Conservation (phyloP, 2,797 vertebrate genomes). For the Syngnathus acus region DNA sequence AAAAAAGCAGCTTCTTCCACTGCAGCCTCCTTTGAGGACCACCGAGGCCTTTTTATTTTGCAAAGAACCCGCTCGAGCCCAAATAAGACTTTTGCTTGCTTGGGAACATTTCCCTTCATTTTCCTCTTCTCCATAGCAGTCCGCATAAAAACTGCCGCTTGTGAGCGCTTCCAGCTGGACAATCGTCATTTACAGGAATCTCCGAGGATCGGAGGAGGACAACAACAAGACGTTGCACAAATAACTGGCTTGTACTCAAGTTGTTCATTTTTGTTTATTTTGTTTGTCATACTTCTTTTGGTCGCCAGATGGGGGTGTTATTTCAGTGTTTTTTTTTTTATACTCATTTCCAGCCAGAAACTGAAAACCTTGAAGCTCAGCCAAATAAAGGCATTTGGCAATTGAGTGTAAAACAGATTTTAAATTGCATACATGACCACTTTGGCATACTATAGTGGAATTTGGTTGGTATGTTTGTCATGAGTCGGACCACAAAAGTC, state of each 20-base stretch:
- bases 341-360: constrained; percentile 44
- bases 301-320: constrained; percentile 37
- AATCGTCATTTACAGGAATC: constrained; percentile 37
- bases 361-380: constrained; percentile 27
- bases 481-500: background rate
- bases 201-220: constrained; percentile 20
- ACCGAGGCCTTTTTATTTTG: constrained; percentile 35
- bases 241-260: constrained; percentile 29
- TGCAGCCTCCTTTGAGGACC: constrained; percentile 87
- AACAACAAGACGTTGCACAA: constrained; percentile 31
- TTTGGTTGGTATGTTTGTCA: background rate
- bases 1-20: constrained; percentile 96
- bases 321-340: constrained; percentile 34
- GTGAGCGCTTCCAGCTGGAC: constrained; percentile 49
- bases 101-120: constrained; percentile 31
- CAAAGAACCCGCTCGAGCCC: constrained; percentile 52
- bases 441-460: background rate
- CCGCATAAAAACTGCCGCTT: constrained; percentile 40
- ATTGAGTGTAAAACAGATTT: background rate
- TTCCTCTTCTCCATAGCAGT: constrained; percentile 21
- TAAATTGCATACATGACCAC: background rate
- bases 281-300: constrained; percentile 15
- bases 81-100: constrained; percentile 78
- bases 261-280: constrained; percentile 21
- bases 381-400: constrained; percentile 29